Evolutionary conservation across 2,888 invertebrate genomes (phyloP), one percentile per base, ranked within the genome.

Genomic region (Chymomyza fuscimana): DNA sequence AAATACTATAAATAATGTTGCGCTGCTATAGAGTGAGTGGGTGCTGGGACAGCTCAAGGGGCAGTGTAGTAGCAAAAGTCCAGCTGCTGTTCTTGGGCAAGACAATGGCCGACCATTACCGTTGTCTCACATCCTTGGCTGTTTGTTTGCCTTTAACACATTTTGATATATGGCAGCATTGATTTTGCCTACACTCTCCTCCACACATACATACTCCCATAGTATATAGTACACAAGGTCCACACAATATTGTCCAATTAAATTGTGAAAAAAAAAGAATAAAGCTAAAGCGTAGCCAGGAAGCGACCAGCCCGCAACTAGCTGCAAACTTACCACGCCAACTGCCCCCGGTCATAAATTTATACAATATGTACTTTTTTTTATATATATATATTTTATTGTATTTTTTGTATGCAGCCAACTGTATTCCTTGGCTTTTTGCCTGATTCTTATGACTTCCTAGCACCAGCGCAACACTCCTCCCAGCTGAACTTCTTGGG

Each of bases 91-190:
- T 56, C 25, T 59, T 61, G 73, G 66, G 54, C 76, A 79, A 81
- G 81, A 78, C 81, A 78, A 81, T 81, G 73, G 78, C 63, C 72
- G 65, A 76, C 80, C 80, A 79, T 80, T 80, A 79, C 81, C 50
- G 40, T 25, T 65, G 46, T 56, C 58, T 58, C 50, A 36, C 60
- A 60, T 60, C 32, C 60, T 60, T 60, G 32, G 22, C 58, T 46
- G 58, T 58, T 58, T 19, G 58, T 25, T 62, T 52, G 40, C 52
- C 46, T 67, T 59, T 62, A 80, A 66, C 75, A 78, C 86, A 72
- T 70, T 85, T 88, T 85, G 85, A 85, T 85, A 88, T 88, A 85
- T 88, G 84, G 84, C 63, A 72, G 87, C 87, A 88, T 85, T 88
- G 85, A 85, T 85, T 88, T 85, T 73, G 86, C 77, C 74, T 66